Conservation (phyloP, 2,113 vertebrate genomes). For the Lophius piscatorius region DNA sequence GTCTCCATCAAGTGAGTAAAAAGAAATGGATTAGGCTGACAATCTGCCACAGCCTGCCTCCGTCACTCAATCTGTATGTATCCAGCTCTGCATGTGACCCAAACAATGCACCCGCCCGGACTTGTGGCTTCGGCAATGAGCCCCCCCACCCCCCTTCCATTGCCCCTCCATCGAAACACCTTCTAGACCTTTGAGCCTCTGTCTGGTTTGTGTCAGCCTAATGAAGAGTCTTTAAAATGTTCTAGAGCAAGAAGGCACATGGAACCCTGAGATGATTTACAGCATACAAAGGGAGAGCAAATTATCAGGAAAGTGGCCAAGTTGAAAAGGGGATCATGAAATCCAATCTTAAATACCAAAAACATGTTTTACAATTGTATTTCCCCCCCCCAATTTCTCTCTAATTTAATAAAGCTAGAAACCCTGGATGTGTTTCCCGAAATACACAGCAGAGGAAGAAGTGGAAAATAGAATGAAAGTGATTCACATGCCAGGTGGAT, state of each 20-base stretch:
- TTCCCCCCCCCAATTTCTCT: conserved; percentile 64
- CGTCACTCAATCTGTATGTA: conserved; percentile 9
- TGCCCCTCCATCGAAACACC: conserved; percentile 17
- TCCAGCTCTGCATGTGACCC: conserved; percentile 17
- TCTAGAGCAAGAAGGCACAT: conserved; percentile 48
- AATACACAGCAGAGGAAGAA: conserved; percentile 20
- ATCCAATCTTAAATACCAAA: conserved; percentile 34
- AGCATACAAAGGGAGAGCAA: conserved; percentile 13
- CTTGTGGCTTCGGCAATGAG: conserved; percentile 24
- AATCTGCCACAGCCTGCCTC: conserved; percentile 1
- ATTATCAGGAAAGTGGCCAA: conserved; percentile 10
- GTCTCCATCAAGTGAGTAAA: conserved; percentile 27
- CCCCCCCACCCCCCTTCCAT: conserved; percentile 17
- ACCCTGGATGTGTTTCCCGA: conserved; percentile 60
- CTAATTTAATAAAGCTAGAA: conserved; percentile 68
- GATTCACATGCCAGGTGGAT: too few relatives aligned
- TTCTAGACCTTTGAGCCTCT: conserved; percentile 14
- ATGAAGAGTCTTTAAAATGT: conserved; percentile 40
- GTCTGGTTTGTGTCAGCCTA: conserved; percentile 71
- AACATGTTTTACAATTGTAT: conserved; percentile 56
- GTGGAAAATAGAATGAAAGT: conserved; percentile 4
- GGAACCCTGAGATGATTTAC: conserved; percentile 48
- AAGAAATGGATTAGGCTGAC: conserved; percentile 17
- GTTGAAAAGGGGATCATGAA: conserved; percentile 23
- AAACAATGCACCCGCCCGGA: conserved; percentile 30